phyloP scores from a whole-genome alignment of 2,797 vertebrate species.

The Cossypha polioptera region DNA sequence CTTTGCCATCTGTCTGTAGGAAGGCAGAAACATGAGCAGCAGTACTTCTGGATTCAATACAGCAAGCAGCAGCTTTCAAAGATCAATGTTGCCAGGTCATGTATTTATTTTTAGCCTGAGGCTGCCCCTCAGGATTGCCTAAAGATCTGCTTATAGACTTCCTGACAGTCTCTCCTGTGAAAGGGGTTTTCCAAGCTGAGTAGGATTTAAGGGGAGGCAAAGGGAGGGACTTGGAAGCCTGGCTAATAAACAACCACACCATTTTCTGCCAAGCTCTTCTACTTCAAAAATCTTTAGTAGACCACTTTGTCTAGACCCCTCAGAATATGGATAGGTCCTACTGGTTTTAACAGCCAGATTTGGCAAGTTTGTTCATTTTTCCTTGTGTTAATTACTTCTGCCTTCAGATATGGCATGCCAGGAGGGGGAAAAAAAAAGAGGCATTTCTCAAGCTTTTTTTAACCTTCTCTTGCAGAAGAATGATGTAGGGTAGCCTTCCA shows the following conservation, averaged over 20 bases:
- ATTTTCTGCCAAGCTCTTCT: background rate
- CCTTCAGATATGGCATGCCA: background rate
- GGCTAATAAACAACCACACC: background rate
- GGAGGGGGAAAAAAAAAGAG: background rate
- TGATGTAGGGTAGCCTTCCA: background rate
- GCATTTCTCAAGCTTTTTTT: background rate
- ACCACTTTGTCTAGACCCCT: background rate
- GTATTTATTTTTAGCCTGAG: conserved; percentile 35
- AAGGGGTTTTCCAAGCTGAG: conserved; percentile 3
- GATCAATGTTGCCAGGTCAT: background rate
- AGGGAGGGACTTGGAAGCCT: background rate
- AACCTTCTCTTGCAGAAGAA: background rate
- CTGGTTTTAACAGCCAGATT: background rate
- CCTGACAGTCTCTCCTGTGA: background rate
- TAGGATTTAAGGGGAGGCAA: background rate
- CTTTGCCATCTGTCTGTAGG: background rate
- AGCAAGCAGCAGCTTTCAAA: background rate
- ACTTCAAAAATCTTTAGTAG: background rate
- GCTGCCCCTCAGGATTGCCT: background rate
- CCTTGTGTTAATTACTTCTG: background rate
- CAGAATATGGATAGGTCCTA: background rate
- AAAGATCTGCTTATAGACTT: background rate
- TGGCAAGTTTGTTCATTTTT: background rate
- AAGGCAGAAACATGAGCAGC: conserved; percentile 1
- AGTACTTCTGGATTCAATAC: background rate